Evolutionary conservation across 1,140 invertebrate species (phyloP), one percentile per base, ranked within the genome.

Genomic region (Drosophila virilis): DNA sequence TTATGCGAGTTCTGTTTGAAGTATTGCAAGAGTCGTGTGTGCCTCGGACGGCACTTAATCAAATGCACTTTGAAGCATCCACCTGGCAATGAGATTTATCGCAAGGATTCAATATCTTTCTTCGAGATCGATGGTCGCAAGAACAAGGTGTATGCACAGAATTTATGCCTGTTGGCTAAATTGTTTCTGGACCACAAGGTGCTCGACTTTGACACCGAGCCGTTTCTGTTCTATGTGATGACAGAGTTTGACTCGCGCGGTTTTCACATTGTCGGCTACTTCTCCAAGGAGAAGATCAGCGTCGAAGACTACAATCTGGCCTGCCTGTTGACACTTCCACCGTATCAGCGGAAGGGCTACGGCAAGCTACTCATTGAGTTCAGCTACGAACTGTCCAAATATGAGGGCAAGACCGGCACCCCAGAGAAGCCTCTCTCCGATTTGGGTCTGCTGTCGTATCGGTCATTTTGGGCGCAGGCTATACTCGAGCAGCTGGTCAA

Each of bases 211-310:
- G 98, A 99, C 93, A 98, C 99, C n/a, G 98, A 99, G 92, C 97
- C 98, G n/a, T 99, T 99, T 93, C 92, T 99, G 40, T 99, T 99
- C 93, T 99, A 99, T 90, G 96, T 99, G 77, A 93, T 99, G 8
- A 98, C 97, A 92, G 98, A 98, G 94, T 96, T 98, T 17, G 97
- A 99, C 86, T 96, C 97, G 92, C 95, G 97, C 75, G 98, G 98
- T 22, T 97, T 97, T 22, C 98, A 99, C 93, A 93, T 99, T 79
- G 98, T 99, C 74, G 98, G 98, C 22, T 99, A 99, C 93, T 99
- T 99, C 93, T 99, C 98, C 35, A 99, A 99, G 95, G 98, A 99
- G 93, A 99, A 99, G 93, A 97, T 98, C 93, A 99, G 98, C 33
- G 97, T 97, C 0, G 98, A 99, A 94, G 97, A 97, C 1, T 98